phyloP scores from a whole-genome alignment of 2,797 vertebrate genomes.

The Hydrolagus colliei region DNA sequence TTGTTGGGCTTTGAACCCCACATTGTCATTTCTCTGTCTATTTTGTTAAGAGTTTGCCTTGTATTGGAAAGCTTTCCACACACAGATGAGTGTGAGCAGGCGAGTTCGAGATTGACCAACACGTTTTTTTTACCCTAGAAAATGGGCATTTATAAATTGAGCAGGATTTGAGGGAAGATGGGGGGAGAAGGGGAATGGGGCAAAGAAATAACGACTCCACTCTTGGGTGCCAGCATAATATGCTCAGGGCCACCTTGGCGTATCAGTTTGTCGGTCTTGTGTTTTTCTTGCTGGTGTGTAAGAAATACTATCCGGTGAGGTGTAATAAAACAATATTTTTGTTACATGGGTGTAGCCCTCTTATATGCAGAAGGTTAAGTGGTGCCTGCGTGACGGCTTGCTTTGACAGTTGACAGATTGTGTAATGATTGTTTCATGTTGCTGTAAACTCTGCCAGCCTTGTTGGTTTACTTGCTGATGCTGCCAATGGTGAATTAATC shows the following conservation, averaged over 20 bases:
- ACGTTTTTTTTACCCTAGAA: no score
- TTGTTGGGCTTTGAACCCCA: no score
- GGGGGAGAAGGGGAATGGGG: background rate
- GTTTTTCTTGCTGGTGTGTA: background rate
- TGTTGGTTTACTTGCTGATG: slow-evolving; percentile 23
- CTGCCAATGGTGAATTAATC: slow-evolving; percentile 21
- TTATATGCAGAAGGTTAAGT: background rate
- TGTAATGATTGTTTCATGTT: slow-evolving; percentile 7
- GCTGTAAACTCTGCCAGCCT: slow-evolving; percentile 16
- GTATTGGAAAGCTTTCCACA: no score
- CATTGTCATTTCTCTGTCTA: no score
- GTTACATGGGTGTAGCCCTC: background rate
- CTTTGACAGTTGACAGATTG: slow-evolving; percentile 11
- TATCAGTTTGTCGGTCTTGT: background rate
- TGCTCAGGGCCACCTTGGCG: no score
- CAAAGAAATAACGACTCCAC: background rate
- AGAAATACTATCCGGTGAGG: background rate
- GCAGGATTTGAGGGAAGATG: background rate
- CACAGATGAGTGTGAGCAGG: no score
- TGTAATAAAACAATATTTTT: background rate
- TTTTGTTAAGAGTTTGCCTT: no score
- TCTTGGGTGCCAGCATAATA: no score
- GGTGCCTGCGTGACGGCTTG: background rate
- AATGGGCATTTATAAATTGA: no score
- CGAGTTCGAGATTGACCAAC: no score